Conservation (phyloP, 2,797 vertebrate genomes). For the Gymnodraco acuticeps region DNA sequence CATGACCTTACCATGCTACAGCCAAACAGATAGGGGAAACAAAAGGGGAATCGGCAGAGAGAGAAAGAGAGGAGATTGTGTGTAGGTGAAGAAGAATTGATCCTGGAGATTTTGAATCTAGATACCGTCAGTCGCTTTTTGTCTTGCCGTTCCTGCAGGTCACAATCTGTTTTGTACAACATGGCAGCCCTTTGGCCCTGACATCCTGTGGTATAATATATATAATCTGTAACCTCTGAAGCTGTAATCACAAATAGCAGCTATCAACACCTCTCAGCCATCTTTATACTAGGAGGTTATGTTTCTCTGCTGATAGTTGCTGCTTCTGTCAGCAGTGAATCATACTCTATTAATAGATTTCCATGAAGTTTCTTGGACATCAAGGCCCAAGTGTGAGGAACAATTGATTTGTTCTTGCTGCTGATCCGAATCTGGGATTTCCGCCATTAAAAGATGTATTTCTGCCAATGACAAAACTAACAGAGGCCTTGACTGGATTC, state of each 20-base stretch:
- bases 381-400: not conserved
- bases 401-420: slow-evolving; percentile 26
- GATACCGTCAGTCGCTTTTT: slow-evolving; percentile 9
- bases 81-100: slow-evolving; percentile 10
- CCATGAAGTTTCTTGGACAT: not conserved
- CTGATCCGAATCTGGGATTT: slow-evolving; percentile 22
- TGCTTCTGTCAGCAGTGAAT: slow-evolving; percentile 16
- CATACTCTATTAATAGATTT: slow-evolving; percentile 23
- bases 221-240: slow-evolving; percentile 18
- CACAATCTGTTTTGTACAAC: slow-evolving; percentile 7
- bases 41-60: not conserved
- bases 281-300: slow-evolving; percentile 2
- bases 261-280: slow-evolving; percentile 13
- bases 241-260: slow-evolving; percentile 23
- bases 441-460: not conserved
- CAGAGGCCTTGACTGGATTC: slow-evolving; percentile 19
- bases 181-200: slow-evolving; percentile 4
- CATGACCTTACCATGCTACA: not conserved
- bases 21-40: slow-evolving; percentile 3
- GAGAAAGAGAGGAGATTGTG: slow-evolving; percentile 15
- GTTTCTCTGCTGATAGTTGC: slow-evolving; percentile 16
- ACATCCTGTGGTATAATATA: slow-evolving; percentile 3
- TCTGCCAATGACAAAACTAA: not conserved
- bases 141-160: slow-evolving; percentile 8
- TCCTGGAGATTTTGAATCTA: not conserved